A percentile compares a stretch with the other conserved stretches of the same genome.
Conservation (phyloP, 2,797 vertebrate species). For the Pogonophryne albipinna region DNA sequence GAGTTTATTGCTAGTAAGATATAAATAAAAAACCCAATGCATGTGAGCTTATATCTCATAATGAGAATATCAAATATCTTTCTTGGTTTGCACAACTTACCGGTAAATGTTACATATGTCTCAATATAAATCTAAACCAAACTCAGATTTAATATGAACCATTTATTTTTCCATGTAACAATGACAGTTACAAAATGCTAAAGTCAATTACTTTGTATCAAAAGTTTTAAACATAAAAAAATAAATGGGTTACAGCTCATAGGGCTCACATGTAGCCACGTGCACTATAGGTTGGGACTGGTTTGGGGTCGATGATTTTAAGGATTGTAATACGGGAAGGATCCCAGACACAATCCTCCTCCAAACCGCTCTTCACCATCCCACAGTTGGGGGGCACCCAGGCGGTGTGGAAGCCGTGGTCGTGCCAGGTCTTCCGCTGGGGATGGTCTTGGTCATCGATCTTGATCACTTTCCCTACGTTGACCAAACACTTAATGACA, state of each 20-base stretch:
- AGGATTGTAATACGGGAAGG: slow-evolving; percentile 15
- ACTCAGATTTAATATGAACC: neutral
- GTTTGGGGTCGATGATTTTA: rapidly evolving
- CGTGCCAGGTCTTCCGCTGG: slow-evolving; percentile 62
- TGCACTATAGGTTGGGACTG: rapidly evolving
- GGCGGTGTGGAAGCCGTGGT: slow-evolving; percentile 57
- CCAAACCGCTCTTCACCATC: slow-evolving; percentile 56
- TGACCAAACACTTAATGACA: slow-evolving; percentile 63
- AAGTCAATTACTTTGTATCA: neutral
- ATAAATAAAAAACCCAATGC: too few species aligned
- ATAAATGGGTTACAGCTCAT: neutral
- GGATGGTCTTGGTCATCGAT: neutral
- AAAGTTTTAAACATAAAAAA: slow-evolving; percentile 16
- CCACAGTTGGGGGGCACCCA: slow-evolving; percentile 76
- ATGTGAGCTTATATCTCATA: too few species aligned
- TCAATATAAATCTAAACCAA: too few species aligned
- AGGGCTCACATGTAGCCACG: neutral
- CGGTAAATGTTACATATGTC: too few species aligned
- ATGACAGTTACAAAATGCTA: neutral
- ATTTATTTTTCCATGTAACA: slow-evolving; percentile 15
- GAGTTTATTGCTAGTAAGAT: too few species aligned
- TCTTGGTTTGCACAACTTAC: too few species aligned
- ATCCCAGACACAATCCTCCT: slow-evolving; percentile 82
- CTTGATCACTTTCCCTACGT: slow-evolving; percentile 73
- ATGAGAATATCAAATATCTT: too few species aligned